Base-by-base conservation (phyloP, 2,888 invertebrate genomes). In the Phoronis australis region DNA sequence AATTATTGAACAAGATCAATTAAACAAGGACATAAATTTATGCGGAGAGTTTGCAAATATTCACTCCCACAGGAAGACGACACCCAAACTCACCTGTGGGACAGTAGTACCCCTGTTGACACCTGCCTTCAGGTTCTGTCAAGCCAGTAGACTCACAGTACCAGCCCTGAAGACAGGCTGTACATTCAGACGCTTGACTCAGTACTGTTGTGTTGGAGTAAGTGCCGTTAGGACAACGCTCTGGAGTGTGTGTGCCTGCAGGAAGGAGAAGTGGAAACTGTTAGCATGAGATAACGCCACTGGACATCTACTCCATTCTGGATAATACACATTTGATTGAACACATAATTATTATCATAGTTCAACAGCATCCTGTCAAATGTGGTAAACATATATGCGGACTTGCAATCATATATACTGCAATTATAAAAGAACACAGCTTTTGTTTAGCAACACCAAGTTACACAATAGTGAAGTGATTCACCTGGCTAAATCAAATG, bases 81-180 rank as follows among this genome's bases (percentile, higher is more conserved):
- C 22, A 6, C 24, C 9, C 4, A 20, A 6, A 18, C 27, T 20
- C 45, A 65, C 71, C 70, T 56, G 62, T 56, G 4, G 71, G 71
- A 48, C 74, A 74, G 59, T 73, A 74, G 52, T 66, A 74, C 1
- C 74, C 74, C 42, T 64, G 64, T 26, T 65, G 64, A 56, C 73
- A 74, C 6, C 56, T 59, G 3, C 66, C 71, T 46, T 73, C 64
- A 15, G 67, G 72, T 1, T 54, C 56, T 2, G 68, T 67, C 12
- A 73, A 60, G 6, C 71, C 73, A 2, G 60, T 64, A 24, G 56
- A 59, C 42, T 67, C 64, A 51, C 74, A 74, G 55, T 68, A 72
- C 47, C 52, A 69, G 1, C 74, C 74, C 0, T 67, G 68, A 3
- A 69, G 69, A 54, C 74, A 74, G 35, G 55, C 52, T 1, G 66